Base-by-base conservation (phyloP, 2,113 vertebrate genomes). In the Panthera uncia region DNA sequence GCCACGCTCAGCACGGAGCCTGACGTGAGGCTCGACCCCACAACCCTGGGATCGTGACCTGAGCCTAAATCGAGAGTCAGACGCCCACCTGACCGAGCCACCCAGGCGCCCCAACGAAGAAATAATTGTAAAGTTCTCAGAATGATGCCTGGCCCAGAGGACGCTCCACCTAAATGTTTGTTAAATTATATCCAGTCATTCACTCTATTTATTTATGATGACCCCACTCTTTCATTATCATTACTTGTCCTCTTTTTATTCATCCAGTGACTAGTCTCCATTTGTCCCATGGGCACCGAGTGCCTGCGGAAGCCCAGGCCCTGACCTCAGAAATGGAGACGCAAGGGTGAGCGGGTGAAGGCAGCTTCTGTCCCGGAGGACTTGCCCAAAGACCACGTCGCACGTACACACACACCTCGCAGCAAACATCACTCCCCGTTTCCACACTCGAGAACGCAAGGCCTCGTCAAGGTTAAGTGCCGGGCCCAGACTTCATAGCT, bases 261-360 rank as follows among this genome's bases (percentile, higher is more conserved):
- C n/a, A 3, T 38, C 50, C 41, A 7, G 21, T 65, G 16, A 9
- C 25, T 21, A 36, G 31, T 13, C 29, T 36, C 61, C 48, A 12
- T 38, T 74, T 41, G 13, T 73, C 65, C 73, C 29, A 0, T 15
- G 0, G 23, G 48, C 74, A 0, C 41, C 1, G 12, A 15, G 15
- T 1, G 1, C 38, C 84, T 41, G 21, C 55, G 2, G n/a, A 21
- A 29, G 41, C 29, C 92, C 36, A 3, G 10, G 29, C 50, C 31
- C 73, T 5, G 84, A 25, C 45, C 61, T 66, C 66, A 50, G 3
- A 31, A 8, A 57, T 0, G 0, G 65, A 61, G 63, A 69, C 63
- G 10, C 6, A 1, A 41, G 1, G 36, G 23, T 2, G 27, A 38
- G 21, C 41, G 41, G 52, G 38, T 2, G 0, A 2, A 7, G 16